Percentiles rank a stretch among this genome's conserved stretches.
These are phyloP conservation scores for Ctena decussata DNA, from an alignment of 2,888 invertebrate species.

Conservation along the genomic window DNA sequence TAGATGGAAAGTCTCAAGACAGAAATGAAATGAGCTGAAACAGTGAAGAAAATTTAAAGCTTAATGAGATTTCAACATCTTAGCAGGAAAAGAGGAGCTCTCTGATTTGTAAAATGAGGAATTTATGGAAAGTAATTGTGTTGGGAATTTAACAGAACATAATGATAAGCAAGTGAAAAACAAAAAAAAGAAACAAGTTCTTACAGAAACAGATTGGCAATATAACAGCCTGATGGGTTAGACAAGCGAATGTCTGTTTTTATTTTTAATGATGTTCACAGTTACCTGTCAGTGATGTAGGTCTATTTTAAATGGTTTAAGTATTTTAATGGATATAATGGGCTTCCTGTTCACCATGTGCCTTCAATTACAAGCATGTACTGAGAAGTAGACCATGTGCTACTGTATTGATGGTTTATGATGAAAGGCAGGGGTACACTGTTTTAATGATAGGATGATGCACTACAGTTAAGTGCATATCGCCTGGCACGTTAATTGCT, in stretches of 20 bases:
- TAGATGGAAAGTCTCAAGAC: too few species aligned
- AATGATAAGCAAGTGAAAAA: too few species aligned
- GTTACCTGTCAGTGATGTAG: neutral
- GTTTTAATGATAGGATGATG: neutral
- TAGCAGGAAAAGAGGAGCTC: too few species aligned
- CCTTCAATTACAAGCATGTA: constrained; percentile 1
- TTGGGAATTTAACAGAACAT: too few species aligned
- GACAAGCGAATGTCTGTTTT: neutral
- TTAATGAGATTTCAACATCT: too few species aligned
- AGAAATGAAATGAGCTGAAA: too few species aligned
- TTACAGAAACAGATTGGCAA: neutral
- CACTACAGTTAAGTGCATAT: neutral
- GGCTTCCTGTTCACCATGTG: neutral
- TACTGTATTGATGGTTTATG: neutral
- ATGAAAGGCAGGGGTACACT: neutral
- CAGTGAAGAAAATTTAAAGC: too few species aligned
- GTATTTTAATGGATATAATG: constrained; percentile 1
- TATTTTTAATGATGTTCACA: neutral
- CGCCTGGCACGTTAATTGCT: neutral
- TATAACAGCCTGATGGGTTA: neutral
- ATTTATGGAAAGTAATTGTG: too few species aligned
- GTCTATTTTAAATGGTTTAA: constrained; percentile 1
- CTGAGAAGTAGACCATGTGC: neutral
- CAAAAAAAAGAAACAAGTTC: too few species aligned
- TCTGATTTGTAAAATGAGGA: too few species aligned